phyloP scores from a whole-genome alignment of 2,888 invertebrate genomes.

The Rhingia campestris region DNA sequence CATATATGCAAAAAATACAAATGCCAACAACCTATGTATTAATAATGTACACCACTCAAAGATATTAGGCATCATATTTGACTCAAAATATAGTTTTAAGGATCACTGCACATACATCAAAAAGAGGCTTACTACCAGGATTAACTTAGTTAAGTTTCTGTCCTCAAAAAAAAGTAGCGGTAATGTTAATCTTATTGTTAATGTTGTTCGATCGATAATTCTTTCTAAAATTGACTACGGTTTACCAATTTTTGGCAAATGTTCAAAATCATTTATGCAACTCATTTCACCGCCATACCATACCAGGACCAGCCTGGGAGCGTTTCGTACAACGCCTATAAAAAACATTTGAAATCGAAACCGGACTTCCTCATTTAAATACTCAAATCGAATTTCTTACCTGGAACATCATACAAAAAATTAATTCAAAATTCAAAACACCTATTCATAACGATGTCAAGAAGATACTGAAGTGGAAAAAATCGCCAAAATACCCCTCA shows the following conservation, averaged over 20 bases:
- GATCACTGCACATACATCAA: not conserved
- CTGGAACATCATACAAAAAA: not conserved
- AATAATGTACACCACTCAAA: too few relatives aligned
- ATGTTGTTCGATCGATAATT: not conserved
- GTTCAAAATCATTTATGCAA: not conserved
- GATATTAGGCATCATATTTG: not conserved
- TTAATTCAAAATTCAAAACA: not conserved
- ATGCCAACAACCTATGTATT: too few relatives aligned
- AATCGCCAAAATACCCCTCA: not conserved
- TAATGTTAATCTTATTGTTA: not conserved
- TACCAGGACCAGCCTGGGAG: constrained; percentile 4
- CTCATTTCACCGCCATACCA: constrained; percentile 24
- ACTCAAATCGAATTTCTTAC: constrained; percentile 4
- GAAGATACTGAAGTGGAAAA: constrained; percentile 1
- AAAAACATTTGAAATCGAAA: constrained; percentile 6
- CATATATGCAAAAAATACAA: not conserved
- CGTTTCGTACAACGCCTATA: constrained; percentile 19
- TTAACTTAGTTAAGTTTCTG: not conserved
- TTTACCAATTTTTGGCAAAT: not conserved
- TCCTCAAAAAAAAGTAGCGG: not conserved
- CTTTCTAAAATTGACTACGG: not conserved
- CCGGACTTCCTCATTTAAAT: constrained; percentile 5
- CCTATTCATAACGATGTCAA: constrained; percentile 16
- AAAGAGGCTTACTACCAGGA: not conserved
- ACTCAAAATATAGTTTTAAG: not conserved